Evolutionary conservation across 2,888 invertebrate species (phyloP), one percentile per base, ranked within the genome.

Genomic region (Sinhomidia bicolor): DNA sequence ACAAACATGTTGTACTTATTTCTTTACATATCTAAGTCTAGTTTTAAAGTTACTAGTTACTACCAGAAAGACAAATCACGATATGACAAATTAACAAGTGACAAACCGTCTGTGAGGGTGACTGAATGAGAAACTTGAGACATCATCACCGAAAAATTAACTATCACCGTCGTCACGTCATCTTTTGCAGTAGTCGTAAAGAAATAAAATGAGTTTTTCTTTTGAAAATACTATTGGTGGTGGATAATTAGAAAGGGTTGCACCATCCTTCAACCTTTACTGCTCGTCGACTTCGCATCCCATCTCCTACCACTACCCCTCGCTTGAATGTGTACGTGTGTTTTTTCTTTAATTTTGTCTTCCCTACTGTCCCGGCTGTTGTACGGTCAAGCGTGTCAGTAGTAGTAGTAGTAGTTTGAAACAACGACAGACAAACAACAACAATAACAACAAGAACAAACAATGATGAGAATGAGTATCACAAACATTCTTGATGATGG

Each of bases 361-460:
- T 57, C 60, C 80, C 79, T 89, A 89, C 89, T 89, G 89, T 84
- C 89, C 89, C 74, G 89, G 85, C 81, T 80, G 85, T 85, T 36
- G 60, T 54, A 82, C 5, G 57, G 86, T 86, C 86, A 71, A 71
- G 54, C 44, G 65, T 62, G 84, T 85, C 36, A 51, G 74, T 74
- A 57, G 23, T 57, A 54, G 51, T 54, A 54, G 51, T 57, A 36
- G 26, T 23, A 81, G 57, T 76, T 47, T 51, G 32, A 17, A 47
- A 51, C 47, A 79, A 79, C 12, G 79, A 54, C n/a, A 76, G 14
- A 79, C 57, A 85, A 71, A 83, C 17, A n/a, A 54, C 68, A 51
- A 80, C 79, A 68, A 29, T 23, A 36, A 23, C 54, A 71, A 62
- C 85, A 76, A 78, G 6, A 36, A 47, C 74, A 62, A 57, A 85